Evolutionary conservation across 2,888 invertebrate genomes (phyloP).

Genomic region (Perizoma flavofasciatum): DNA sequence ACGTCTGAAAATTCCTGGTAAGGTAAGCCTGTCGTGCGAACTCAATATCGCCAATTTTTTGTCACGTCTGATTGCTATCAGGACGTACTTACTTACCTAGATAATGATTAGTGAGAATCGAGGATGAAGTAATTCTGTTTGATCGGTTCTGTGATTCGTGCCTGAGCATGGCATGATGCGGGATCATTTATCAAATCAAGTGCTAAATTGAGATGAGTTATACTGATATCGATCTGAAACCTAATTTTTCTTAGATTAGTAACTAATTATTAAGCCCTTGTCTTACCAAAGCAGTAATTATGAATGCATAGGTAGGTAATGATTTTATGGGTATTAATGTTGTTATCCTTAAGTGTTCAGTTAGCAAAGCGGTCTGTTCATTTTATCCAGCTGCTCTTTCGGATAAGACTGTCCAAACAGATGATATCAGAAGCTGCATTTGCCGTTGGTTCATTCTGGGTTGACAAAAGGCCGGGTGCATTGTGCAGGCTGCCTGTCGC

Average conservation of each 20-base stretch:
- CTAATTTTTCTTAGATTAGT: slow-evolving; percentile 7
- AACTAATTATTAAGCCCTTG: slow-evolving; percentile 5
- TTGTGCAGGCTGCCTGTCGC: slow-evolving; percentile 16
- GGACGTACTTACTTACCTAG: slow-evolving; percentile 32
- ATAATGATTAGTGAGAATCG: slow-evolving; percentile 45
- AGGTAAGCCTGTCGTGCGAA: slow-evolving; percentile 45
- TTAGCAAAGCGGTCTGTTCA: neutral
- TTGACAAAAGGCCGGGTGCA: slow-evolving; percentile 65
- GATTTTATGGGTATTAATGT: neutral
- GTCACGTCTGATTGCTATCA: slow-evolving; percentile 52
- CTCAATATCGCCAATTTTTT: slow-evolving; percentile 52
- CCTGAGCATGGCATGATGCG: slow-evolving; percentile 21
- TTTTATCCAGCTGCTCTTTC: neutral
- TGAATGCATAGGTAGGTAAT: neutral
- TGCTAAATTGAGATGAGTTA: slow-evolving; percentile 9
- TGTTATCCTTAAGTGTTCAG: neutral
- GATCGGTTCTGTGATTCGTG: slow-evolving; percentile 29
- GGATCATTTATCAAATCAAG: slow-evolving; percentile 17
- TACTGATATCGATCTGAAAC: slow-evolving; percentile 11
- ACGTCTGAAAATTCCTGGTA: slow-evolving; percentile 48
- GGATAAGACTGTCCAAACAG: slow-evolving; percentile 1
- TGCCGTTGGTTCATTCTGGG: slow-evolving; percentile 64
- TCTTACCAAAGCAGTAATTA: neutral
- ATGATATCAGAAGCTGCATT: slow-evolving; percentile 20
- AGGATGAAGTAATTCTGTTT: slow-evolving; percentile 41